Evolutionary conservation across 1,140 invertebrate species (phyloP).

Genomic region (Plutomurus gul): DNA sequence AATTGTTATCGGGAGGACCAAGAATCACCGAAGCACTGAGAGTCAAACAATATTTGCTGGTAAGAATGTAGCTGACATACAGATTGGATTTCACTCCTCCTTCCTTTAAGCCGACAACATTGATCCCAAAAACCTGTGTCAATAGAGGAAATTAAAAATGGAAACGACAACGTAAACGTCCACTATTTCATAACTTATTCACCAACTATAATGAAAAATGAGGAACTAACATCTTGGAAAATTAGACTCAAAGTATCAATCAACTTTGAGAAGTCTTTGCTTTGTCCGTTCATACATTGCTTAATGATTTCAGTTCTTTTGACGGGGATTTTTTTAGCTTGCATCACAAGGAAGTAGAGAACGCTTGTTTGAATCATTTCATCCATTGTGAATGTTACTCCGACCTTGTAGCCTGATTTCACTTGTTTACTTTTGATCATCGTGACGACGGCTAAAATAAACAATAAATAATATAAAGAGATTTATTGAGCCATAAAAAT

Average conservation of each 20-base stretch:
- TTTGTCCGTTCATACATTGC: slow-evolving; percentile 46
- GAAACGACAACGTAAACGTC: not conserved
- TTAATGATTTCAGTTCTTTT: slow-evolving; percentile 50
- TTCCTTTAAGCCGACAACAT: slow-evolving; percentile 34
- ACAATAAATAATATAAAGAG: too few species aligned
- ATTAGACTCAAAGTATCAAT: slow-evolving; percentile 33
- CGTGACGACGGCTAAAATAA: too few species aligned
- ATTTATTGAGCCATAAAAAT: too few species aligned
- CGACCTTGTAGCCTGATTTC: not conserved
- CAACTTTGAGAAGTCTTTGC: slow-evolving; percentile 33
- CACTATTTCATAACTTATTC: not conserved
- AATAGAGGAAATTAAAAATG: not conserved
- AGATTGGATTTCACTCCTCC: not conserved
- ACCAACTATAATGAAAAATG: not conserved
- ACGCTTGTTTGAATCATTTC: slow-evolving; percentile 51
- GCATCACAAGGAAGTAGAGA: slow-evolving; percentile 43
- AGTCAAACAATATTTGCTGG: slow-evolving; percentile 41
- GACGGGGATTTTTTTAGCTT: slow-evolving; percentile 45
- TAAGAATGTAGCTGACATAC: slow-evolving; percentile 36
- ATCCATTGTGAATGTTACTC: slow-evolving; percentile 9
- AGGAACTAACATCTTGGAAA: slow-evolving; percentile 28
- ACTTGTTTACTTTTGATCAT: not conserved
- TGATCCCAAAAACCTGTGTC: slow-evolving; percentile 45
- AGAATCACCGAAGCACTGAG: slow-evolving; percentile 22
- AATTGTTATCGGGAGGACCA: slow-evolving; percentile 7